Evolutionary conservation across 2,888 invertebrate genomes (phyloP).

Genomic region (Bhutanitis thaidina): DNA sequence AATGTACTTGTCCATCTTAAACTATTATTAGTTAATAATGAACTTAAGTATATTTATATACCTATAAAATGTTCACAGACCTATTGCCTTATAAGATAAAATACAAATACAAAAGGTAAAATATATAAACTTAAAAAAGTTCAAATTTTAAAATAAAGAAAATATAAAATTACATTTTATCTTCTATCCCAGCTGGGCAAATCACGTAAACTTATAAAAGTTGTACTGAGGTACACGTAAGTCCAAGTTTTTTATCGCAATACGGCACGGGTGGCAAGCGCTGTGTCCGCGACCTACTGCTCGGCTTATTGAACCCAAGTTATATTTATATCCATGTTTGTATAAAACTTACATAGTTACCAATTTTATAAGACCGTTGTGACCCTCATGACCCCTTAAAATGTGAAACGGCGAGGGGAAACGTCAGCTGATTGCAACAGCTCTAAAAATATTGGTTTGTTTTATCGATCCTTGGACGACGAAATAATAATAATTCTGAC

Average conservation of each 20-base stretch:
- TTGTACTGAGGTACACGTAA: constrained; percentile 1
- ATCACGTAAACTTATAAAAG: constrained; percentile 40
- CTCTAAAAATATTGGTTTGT: constrained; percentile 42
- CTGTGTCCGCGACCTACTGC: constrained; percentile 51
- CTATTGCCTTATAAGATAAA: too few relatives aligned
- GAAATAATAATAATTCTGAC: constrained; percentile 52
- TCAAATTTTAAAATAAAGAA: too few relatives aligned
- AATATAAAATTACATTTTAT: too few relatives aligned
- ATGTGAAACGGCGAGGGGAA: constrained; percentile 24
- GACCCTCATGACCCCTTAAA: constrained; percentile 38
- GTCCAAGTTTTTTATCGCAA: constrained; percentile 38
- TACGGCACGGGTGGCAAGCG: constrained; percentile 57
- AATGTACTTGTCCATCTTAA: too few relatives aligned
- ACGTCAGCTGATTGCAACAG: constrained; percentile 42
- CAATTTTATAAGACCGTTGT: constrained; percentile 39
- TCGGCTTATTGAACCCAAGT: constrained; percentile 23
- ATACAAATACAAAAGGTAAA: too few relatives aligned
- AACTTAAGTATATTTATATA: too few relatives aligned
- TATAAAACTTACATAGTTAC: constrained; percentile 25
- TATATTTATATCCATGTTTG: constrained; percentile 25
- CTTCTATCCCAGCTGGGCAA: too few relatives aligned
- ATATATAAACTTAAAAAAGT: too few relatives aligned
- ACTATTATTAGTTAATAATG: too few relatives aligned
- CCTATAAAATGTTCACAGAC: too few relatives aligned
- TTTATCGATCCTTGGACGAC: constrained; percentile 45